Evolutionary conservation across 2,113 vertebrate genomes (phyloP), one percentile per base, ranked within the genome.

Genomic region (Engystomops pustulosus): DNA sequence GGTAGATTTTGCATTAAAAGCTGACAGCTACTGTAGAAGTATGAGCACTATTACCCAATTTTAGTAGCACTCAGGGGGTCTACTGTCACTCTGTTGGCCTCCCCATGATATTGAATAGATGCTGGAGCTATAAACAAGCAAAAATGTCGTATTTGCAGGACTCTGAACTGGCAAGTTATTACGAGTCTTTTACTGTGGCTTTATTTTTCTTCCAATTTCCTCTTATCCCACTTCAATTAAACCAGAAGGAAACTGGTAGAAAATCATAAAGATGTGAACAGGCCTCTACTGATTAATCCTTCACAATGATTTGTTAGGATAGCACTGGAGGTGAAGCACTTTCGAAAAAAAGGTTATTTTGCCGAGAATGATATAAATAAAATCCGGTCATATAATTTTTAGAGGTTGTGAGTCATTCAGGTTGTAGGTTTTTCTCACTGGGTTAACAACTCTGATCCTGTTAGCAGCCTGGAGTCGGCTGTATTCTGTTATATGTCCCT

Each of bases 371-470:
- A 58, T 58, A 77, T 23, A 38, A 77, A 77, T 38, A 58, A 36
- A 77, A 58, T 77, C 3, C 11, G 18, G 47, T 11, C 1, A 23
- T 72, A 15, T 72, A 7, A 45, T 23, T 77, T 77, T 77, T 58
- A 77, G 23, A 55, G 74, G n/a, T 23, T 12, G 32, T 77, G 30
- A 77, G 49, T 77, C 74, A 76, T 76, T 18, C 49, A 38, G 32
- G 49, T 77, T 55, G 49, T 53, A 36, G 18, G 18, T 55, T 76
- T n/a, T 36, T 76, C 49, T 76, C 27, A 2, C 74, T 77, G 30
- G 74, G 45, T 77, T 77, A 77, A 38, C 53, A 45, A 34, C 74
- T 23, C 49, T 32, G 51, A 55, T 51, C 74, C 32, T 38, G 11
- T 58, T 23, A 58, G 49, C 49, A 55, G 74, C 51, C 49, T 34